Evolutionary conservation across 2,797 vertebrate species (phyloP), one percentile per base, ranked within the genome.

Genomic region (Pseudopleuronectes americanus): DNA sequence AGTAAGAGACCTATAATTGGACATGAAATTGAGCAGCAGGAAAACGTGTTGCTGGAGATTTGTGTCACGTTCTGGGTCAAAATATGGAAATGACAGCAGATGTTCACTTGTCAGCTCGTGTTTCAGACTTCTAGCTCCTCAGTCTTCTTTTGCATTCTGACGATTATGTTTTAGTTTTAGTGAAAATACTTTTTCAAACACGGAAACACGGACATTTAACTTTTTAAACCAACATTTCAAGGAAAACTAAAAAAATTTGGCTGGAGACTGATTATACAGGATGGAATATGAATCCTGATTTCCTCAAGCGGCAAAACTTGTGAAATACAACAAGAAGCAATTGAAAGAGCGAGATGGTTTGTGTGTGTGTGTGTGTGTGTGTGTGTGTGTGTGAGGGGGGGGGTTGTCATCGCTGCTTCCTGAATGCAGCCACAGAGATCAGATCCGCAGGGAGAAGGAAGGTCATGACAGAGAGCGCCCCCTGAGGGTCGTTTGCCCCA

Each of bases 351-450:
- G 21, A 84, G 51, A 73, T 64, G 62, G 86, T 85, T 59, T 70
- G 73, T 68, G 82, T 56, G 45, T 73, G 65, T 52, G 41, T 13
- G 56, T 74, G 28, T 31, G 28, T 31, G 28, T 31, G 28, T 31
- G 28, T 31, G 28, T 31, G 28, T 28, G 28, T 28, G 28, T 28
- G 28, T 28, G 28, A 1, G 28, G 28, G 4, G 26, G 28, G 36
- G 36, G 71, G 79, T 52, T 80, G 89, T 88, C 86, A 88, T 64
- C 70, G 31, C 49, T 0, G 45, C 70, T 93, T 89, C 85, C 81
- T 84, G 80, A 83, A 92, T 82, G 64, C 45, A 45, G 64, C 76
- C 45, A 12, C 14, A 24, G 85, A 77, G 84, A 80, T 79, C 73
- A 71, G 66, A 75, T 64, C 69, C 56, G 55, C 49, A 14, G 73